These are phyloP conservation scores for Aspiorhynchus laticeps DNA, from an alignment of 2,113 vertebrate genomes.

Conservation along the genomic window DNA sequence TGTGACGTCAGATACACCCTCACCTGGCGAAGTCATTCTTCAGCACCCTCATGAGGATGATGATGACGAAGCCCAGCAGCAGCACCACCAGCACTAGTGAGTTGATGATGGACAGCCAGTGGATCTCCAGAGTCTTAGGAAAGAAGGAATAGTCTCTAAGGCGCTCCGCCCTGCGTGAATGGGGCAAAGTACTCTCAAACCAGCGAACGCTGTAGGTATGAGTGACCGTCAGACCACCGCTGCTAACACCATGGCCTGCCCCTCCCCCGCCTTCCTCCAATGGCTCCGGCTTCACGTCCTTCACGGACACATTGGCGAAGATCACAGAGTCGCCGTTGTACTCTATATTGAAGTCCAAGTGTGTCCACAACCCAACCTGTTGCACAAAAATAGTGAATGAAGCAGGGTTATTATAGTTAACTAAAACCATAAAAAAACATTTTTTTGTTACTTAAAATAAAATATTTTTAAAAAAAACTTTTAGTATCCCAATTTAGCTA, in stretches of 20 bases:
- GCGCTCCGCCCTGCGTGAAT: conserved; percentile 79
- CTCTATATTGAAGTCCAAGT: conserved; percentile 89
- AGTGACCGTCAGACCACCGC: conserved; percentile 71
- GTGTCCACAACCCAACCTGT: conserved; percentile 90
- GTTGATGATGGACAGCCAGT: conserved; percentile 94
- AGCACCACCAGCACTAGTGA: conserved; percentile 92
- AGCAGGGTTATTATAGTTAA: neutral
- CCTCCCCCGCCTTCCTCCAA: conserved; percentile 79
- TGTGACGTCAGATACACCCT: neutral
- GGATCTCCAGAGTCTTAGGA: conserved; percentile 91
- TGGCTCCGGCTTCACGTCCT: conserved; percentile 87
- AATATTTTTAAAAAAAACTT: too few relatives aligned
- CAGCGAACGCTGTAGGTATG: conserved; percentile 90
- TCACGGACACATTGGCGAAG: conserved; percentile 88
- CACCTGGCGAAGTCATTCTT: conserved; percentile 89
- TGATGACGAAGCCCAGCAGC: conserved; percentile 90
- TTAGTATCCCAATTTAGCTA: too few relatives aligned
- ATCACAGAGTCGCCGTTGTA: conserved; percentile 86
- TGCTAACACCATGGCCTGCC: conserved; percentile 65
- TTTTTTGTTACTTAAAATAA: too few relatives aligned
- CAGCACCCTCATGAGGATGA: conserved; percentile 92
- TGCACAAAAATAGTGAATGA: neutral
- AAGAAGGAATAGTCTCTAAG: conserved; percentile 86
- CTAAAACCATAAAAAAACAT: neutral
- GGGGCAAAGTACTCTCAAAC: conserved; percentile 80